phyloP scores from a whole-genome alignment of 2,797 vertebrate genomes.

The Catharus ustulatus region DNA sequence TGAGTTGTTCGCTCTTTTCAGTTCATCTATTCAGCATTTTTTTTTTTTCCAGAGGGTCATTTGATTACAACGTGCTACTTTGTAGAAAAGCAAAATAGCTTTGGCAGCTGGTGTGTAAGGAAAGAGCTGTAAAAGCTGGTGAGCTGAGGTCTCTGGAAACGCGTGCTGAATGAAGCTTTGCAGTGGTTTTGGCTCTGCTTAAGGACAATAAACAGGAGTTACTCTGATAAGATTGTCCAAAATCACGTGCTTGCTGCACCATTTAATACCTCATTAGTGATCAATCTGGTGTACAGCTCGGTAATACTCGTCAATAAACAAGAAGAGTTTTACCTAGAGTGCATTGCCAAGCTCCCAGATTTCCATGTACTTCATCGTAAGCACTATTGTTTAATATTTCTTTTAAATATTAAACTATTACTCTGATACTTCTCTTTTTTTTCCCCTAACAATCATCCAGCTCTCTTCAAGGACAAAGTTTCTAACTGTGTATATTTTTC shows the following conservation, averaged over 20 bases:
- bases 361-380: background rate
- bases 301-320: background rate
- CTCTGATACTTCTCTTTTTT: accelerated
- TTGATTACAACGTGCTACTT: background rate
- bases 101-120: background rate
- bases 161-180: background rate
- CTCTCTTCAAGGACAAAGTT: background rate
- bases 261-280: slow-evolving; percentile 26
- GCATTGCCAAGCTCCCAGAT: background rate
- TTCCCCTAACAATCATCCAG: background rate
- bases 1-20: background rate
- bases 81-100: background rate
- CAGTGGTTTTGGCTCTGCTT: background rate
- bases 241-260: slow-evolving; percentile 1
- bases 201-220: slow-evolving; percentile 26
- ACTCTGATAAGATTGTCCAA: slow-evolving; percentile 14
- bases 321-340: background rate
- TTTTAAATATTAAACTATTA: background rate
- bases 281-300: background rate
- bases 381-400: background rate
- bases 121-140: background rate
- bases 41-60: background rate
- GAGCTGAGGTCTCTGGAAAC: background rate
- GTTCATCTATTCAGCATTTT: background rate
- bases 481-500: background rate